Conservation (phyloP, 2,888 invertebrate genomes). For the Diarsia dahlii region DNA sequence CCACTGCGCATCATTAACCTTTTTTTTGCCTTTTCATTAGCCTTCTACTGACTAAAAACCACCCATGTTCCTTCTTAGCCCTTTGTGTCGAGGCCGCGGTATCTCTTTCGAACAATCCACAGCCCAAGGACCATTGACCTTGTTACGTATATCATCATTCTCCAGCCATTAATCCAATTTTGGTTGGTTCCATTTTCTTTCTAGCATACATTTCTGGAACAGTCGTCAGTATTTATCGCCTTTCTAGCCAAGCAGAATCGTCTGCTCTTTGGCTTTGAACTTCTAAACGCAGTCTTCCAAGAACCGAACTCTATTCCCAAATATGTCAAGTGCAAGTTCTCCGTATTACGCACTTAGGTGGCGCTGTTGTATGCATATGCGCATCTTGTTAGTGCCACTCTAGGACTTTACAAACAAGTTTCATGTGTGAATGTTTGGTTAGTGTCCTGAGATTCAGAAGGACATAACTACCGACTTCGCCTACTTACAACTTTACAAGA, state of each 20-base stretch:
- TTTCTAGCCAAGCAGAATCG: not conserved
- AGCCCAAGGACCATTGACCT: too few relatives aligned
- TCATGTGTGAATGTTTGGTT: constrained; percentile 18
- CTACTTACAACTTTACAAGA: not conserved
- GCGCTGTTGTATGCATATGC: constrained; percentile 77
- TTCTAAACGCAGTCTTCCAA: constrained; percentile 24
- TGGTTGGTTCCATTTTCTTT: too few relatives aligned
- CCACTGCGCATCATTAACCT: too few relatives aligned
- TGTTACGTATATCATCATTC: too few relatives aligned
- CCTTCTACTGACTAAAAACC: too few relatives aligned
- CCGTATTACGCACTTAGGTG: constrained; percentile 71
- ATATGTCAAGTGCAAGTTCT: constrained; percentile 74
- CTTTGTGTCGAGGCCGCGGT: too few relatives aligned
- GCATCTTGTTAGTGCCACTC: constrained; percentile 83
- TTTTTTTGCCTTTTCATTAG: too few relatives aligned
- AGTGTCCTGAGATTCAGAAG: constrained; percentile 9
- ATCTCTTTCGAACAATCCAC: too few relatives aligned
- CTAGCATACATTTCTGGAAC: not conserved
- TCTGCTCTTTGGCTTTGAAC: not conserved
- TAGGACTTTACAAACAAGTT: constrained; percentile 44
- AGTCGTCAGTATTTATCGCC: not conserved
- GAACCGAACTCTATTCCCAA: constrained; percentile 40
- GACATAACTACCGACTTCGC: not conserved
- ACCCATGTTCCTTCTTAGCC: too few relatives aligned
- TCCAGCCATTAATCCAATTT: not conserved